phyloP scores from a whole-genome alignment of 2,113 vertebrate genomes.

The Phyllostomus hastatus region DNA sequence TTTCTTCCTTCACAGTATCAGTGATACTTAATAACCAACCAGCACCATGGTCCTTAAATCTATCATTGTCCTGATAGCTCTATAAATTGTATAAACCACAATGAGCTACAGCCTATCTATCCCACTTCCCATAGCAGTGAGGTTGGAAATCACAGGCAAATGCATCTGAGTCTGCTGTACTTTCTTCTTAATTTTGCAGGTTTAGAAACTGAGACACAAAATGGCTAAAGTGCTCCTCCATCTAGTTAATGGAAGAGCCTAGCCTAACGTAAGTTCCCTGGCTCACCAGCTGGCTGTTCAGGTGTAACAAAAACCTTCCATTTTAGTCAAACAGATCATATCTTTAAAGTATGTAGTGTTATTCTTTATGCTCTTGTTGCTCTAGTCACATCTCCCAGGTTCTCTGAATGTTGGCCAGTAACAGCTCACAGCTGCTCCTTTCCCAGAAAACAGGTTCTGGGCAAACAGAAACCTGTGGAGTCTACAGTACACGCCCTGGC shows the following conservation, averaged over 20 bases:
- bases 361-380: not conserved
- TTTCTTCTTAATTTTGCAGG: not conserved
- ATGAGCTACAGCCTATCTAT: not conserved
- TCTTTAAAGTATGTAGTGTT: not conserved
- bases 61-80: not conserved
- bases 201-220: not conserved
- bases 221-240: not conserved
- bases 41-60: not conserved
- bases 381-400: not conserved
- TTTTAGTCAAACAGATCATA: not conserved
- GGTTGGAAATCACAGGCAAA: not conserved
- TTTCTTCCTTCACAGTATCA: not conserved
- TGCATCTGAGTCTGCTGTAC: not conserved
- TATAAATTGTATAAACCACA: not conserved
- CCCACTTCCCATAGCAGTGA: not conserved
- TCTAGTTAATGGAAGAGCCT: not conserved
- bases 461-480: not conserved
- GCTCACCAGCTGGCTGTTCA: not conserved
- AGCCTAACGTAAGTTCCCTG: not conserved
- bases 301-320: not conserved
- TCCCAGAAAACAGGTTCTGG: not conserved
- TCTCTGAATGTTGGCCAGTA: not conserved
- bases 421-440: not conserved
- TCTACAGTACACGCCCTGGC: not conserved
- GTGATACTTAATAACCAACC: not conserved